Evolutionary conservation across 2,888 invertebrate genomes (phyloP), one percentile per base, ranked within the genome.

Genomic region (Pardosa pseudoannulata): DNA sequence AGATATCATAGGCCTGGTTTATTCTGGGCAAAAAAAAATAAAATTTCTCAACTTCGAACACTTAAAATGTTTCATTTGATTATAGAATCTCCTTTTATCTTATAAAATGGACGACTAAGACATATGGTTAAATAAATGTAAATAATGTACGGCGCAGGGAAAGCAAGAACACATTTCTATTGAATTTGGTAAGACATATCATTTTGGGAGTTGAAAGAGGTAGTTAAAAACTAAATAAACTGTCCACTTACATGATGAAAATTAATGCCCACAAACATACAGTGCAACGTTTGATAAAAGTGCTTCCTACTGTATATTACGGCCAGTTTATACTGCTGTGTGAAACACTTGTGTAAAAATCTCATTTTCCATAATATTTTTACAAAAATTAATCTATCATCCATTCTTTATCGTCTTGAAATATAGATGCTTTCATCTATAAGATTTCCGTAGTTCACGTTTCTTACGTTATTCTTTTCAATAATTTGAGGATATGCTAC

Each of bases 141-240:
- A 46, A 78, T 56, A 85, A 67, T 85, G 67, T 78, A 78, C 78
- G 83, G 83, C 79, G 73, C 78, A 78, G 78, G 71, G 71, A 76
- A 71, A 68, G 71, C 71, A 83, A 50, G 68, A 83, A 70, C 76
- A 62, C 79, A 85, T 85, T 85, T 85, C 50, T 85, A 85, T 68
- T 78, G 39, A 56, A 72, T 73, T 65, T 32, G 27, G 46, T 36
- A 71, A 31, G 41, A 64, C 46, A 67, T 28, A 50, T 78, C 65
- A 68, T 32, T 75, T 71, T 64, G 56, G 39, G 27, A 56, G 72
- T 46, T 67, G 36, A 27, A 16, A 46, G 62, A 85, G 46, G 73
- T 75, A n/a, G 27, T 70, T 23, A 70, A 19, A n/a, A 28, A 39
- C 5, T 5, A 46, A 75, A 28, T 62, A 68, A 41, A 82, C 23